Percentiles rank a stretch among this genome's conserved stretches.
phyloP scores from a whole-genome alignment of 2,888 invertebrate species.

The Aporophyla lueneburgensis region DNA sequence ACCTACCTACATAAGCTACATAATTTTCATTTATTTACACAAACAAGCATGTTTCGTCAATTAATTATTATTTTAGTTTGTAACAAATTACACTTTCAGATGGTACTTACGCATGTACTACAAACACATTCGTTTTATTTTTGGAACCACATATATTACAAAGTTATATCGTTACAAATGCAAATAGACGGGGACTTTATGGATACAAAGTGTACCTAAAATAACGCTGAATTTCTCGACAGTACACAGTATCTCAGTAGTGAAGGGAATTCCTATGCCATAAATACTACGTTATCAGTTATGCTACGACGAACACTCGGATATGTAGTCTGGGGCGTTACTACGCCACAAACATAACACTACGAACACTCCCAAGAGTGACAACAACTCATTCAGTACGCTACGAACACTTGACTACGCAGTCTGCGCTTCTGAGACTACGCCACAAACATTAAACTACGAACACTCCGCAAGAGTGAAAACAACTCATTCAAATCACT shows the following conservation, averaged over 20 bases:
- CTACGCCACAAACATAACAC: too few species aligned
- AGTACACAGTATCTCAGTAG: too few species aligned
- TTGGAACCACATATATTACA: background rate
- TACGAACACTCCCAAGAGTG: background rate
- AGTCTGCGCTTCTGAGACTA: background rate
- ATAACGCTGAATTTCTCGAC: background rate
- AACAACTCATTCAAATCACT: background rate
- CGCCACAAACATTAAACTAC: background rate
- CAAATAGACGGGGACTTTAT: background rate
- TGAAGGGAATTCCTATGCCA: background rate
- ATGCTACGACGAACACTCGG: background rate
- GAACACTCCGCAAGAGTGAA: background rate
- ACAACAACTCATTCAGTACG: background rate
- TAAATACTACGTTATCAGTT: background rate
- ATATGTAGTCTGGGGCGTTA: too few species aligned
- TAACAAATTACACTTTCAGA: conserved; percentile 8
- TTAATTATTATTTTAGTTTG: conserved; percentile 18
- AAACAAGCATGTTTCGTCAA: conserved; percentile 20
- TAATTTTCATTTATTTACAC: conserved; percentile 18
- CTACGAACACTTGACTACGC: background rate
- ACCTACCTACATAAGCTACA: background rate
- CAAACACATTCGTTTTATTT: conserved; percentile 12
- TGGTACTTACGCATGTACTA: background rate
- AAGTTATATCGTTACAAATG: background rate
- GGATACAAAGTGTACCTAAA: background rate